Evolutionary conservation across 2,113 vertebrate genomes (phyloP).

Genomic region (Eidolon helvum): DNA sequence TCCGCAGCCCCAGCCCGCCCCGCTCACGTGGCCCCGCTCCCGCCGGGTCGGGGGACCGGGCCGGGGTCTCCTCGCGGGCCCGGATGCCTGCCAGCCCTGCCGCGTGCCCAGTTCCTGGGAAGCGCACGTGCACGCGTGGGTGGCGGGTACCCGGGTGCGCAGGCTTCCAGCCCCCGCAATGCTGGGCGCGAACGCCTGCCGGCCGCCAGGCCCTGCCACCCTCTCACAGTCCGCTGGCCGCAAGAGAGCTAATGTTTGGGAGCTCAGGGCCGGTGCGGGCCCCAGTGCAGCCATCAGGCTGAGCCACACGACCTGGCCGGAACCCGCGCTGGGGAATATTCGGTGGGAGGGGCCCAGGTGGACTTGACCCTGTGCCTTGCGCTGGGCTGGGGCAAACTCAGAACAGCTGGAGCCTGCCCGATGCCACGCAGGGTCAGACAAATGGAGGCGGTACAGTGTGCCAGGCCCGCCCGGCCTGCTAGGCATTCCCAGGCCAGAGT

Average conservation of each 20-base stretch:
- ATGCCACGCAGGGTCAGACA: background rate
- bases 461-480: background rate
- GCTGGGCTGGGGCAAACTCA: background rate
- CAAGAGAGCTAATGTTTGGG: background rate
- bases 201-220: background rate
- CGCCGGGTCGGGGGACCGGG: background rate
- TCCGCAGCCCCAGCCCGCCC: background rate
- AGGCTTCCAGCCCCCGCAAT: background rate
- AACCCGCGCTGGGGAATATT: too few species aligned
- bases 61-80: background rate
- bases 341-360: background rate
- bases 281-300: background rate
- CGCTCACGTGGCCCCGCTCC: background rate
- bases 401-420: background rate
- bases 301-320: background rate
- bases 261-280: fast-evolving
- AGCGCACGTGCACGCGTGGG: background rate
- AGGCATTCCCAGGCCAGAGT: background rate
- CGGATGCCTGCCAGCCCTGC: background rate
- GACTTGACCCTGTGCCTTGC: constrained; percentile 56
- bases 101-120: background rate
- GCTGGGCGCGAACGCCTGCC: background rate
- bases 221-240: background rate
- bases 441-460: background rate
- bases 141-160: background rate